phyloP scores from a whole-genome alignment of 2,888 invertebrate genomes.

The Volucella inanis region DNA sequence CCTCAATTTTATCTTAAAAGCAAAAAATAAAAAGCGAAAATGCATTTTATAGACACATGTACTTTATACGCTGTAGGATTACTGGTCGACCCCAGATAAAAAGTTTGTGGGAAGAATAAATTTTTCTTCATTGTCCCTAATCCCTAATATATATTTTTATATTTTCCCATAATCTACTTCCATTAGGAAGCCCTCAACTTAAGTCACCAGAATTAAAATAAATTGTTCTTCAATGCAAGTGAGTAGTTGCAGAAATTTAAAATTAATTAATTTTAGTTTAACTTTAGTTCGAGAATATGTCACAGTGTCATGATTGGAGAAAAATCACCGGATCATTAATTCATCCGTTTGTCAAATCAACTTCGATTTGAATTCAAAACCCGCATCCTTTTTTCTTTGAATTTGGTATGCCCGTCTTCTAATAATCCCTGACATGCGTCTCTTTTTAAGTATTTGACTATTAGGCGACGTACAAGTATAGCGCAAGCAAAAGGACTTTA shows the following conservation, averaged over 20 bases:
- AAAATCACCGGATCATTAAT: slow-evolving; percentile 46
- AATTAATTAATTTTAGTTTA: slow-evolving; percentile 66
- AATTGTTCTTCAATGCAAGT: slow-evolving; percentile 61
- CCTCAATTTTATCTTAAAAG: not conserved
- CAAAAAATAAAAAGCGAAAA: slow-evolving; percentile 18
- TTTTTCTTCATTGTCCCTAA: slow-evolving; percentile 47
- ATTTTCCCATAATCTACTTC: slow-evolving; percentile 34
- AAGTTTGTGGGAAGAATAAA: slow-evolving; percentile 30
- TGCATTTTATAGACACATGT: slow-evolving; percentile 31
- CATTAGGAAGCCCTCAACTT: slow-evolving; percentile 52
- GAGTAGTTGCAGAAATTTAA: slow-evolving; percentile 63
- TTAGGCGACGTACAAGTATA: slow-evolving; percentile 19
- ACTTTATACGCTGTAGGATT: slow-evolving; percentile 6
- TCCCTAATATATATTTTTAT: slow-evolving; percentile 31
- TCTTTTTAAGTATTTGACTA: slow-evolving; percentile 21
- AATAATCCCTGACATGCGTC: slow-evolving; percentile 57
- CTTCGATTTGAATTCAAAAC: slow-evolving; percentile 35
- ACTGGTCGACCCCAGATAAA: slow-evolving; percentile 44
- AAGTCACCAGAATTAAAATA: slow-evolving; percentile 45
- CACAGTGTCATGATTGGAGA: not conserved
- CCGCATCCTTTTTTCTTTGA: slow-evolving; percentile 36
- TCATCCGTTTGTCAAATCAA: slow-evolving; percentile 36
- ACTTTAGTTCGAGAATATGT: slow-evolving; percentile 2
- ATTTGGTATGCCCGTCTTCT: slow-evolving; percentile 39
- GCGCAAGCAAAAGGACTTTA: slow-evolving; percentile 23